Conservation (phyloP, 2,797 vertebrate species). For the Picus viridis region DNA sequence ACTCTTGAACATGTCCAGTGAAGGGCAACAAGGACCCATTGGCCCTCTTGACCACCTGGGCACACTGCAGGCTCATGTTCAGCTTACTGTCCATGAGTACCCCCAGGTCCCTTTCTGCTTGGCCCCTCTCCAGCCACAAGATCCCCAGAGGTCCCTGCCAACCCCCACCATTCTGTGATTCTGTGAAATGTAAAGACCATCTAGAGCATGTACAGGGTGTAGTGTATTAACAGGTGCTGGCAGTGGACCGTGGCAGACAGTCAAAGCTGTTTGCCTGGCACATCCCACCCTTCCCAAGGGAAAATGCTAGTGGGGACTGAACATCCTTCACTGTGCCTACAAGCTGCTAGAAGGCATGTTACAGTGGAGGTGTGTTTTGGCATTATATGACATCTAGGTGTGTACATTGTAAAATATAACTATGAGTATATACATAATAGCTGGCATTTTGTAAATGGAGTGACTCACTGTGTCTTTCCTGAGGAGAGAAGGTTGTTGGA, state of each 20-base stretch:
- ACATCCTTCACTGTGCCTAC: neutral
- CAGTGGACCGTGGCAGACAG: neutral
- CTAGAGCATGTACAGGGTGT: neutral
- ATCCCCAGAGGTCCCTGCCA: too few species aligned
- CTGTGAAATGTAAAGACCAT: neutral
- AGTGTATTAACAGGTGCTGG: neutral
- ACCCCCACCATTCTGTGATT: too few species aligned
- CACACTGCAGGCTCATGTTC: too few species aligned
- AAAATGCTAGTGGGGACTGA: neutral
- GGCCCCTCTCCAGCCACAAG: too few species aligned
- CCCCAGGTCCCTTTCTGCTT: too few species aligned
- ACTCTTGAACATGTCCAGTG: too few species aligned
- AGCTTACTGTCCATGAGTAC: too few species aligned
- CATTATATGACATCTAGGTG: neutral
- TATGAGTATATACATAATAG: neutral
- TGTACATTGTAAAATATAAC: neutral
- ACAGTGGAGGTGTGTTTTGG: neutral
- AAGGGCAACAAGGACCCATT: too few species aligned
- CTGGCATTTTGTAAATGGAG: constrained; percentile 44
- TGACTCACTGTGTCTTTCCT: constrained; percentile 46
- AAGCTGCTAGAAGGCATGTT: neutral
- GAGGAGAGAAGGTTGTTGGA: constrained; percentile 56
- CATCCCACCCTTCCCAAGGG: neutral
- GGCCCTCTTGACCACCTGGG: too few species aligned
- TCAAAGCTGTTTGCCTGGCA: neutral